phyloP scores from a whole-genome alignment of 2,113 vertebrate genomes.

The Cynoglossus semilaevis region DNA sequence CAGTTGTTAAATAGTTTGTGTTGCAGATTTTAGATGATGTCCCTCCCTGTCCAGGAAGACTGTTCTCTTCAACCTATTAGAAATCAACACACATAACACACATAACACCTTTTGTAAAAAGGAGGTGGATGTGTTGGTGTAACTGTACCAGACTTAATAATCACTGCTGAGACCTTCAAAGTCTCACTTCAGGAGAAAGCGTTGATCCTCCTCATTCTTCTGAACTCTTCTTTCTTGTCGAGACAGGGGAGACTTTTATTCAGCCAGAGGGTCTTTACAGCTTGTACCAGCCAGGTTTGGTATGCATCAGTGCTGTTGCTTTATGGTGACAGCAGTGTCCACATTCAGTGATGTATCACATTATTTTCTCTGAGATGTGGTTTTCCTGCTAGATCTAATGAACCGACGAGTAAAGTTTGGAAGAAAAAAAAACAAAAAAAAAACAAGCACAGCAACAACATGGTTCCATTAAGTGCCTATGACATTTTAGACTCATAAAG shows the following conservation, averaged over 20 bases:
- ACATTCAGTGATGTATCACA: conserved; percentile 30
- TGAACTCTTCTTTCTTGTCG: conserved; percentile 58
- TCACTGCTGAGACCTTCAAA: conserved; percentile 57
- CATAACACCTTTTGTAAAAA: conserved; percentile 29
- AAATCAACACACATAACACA: background rate
- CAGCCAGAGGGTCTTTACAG: conserved; percentile 42
- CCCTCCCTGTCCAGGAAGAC: too few species aligned
- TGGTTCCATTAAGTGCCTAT: conserved; percentile 23
- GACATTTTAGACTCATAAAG: conserved; percentile 23
- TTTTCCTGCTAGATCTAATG: conserved; percentile 1
- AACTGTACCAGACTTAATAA: conserved; percentile 67
- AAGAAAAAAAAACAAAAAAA: background rate
- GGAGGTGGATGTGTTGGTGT: conserved; percentile 44
- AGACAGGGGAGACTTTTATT: conserved; percentile 63
- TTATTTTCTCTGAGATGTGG: conserved; percentile 15
- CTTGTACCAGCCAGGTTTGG: conserved; percentile 33
- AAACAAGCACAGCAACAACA: background rate
- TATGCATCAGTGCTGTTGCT: conserved; percentile 13
- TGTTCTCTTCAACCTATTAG: too few species aligned
- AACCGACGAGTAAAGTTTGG: conserved; percentile 5
- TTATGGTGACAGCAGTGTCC: conserved; percentile 18
- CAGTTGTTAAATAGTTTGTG: too few species aligned
- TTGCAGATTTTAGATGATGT: too few species aligned
- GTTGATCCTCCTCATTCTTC: conserved; percentile 67
- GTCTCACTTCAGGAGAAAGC: conserved; percentile 24